phyloP scores from a whole-genome alignment of 2,888 invertebrate species.

The Lampropteryx suffumata region DNA sequence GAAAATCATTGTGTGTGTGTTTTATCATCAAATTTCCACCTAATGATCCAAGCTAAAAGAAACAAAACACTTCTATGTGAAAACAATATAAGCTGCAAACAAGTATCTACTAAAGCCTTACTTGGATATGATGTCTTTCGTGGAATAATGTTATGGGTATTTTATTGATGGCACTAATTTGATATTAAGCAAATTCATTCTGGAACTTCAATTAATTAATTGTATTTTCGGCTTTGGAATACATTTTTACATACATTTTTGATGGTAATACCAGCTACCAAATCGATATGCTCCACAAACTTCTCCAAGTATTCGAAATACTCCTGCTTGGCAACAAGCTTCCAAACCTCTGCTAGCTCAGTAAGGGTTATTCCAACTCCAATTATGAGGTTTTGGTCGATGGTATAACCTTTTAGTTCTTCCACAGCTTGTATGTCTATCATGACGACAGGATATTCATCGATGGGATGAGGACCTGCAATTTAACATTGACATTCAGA shows the following conservation, averaged over 20 bases:
- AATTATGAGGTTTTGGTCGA: conserved; percentile 64
- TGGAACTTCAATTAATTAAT: too few species aligned
- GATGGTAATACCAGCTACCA: conserved; percentile 88
- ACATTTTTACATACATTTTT: conserved; percentile 85
- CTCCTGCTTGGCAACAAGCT: conserved; percentile 50
- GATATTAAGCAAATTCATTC: too few species aligned
- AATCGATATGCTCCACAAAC: conserved; percentile 85
- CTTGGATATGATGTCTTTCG: too few species aligned
- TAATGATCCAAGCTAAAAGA: conserved; percentile 83
- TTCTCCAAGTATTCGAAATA: conserved; percentile 84
- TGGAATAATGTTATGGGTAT: too few species aligned
- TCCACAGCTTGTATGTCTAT: conserved; percentile 63
- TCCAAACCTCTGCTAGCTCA: conserved; percentile 68
- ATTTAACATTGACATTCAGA: too few species aligned
- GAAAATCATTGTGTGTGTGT: conserved; percentile 85
- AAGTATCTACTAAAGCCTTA: too few species aligned
- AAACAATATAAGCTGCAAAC: too few species aligned
- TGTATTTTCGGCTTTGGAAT: too few species aligned
- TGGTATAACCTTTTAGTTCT: conserved; percentile 54
- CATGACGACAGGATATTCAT: conserved; percentile 53
- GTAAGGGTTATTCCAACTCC: conserved; percentile 64
- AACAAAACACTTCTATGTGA: background rate
- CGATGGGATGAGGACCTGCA: conserved; percentile 65
- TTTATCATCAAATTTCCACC: conserved; percentile 89
- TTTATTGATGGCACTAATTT: too few species aligned